Evolutionary conservation across 2,797 vertebrate genomes (phyloP), one percentile per base, ranked within the genome.

Genomic region (Chanos chanos): DNA sequence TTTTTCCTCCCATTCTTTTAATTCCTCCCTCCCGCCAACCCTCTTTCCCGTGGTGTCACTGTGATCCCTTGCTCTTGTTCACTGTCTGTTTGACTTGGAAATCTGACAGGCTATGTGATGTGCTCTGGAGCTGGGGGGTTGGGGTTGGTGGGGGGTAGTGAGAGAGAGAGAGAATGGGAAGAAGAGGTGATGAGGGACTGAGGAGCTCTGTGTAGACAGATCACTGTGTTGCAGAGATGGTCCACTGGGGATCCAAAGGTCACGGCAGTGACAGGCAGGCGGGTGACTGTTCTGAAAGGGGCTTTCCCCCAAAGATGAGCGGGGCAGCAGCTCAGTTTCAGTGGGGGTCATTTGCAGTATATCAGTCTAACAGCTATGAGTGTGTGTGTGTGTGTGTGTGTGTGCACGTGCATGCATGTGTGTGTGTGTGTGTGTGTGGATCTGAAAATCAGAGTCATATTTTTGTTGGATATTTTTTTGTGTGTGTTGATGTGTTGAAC

Each of bases 101-200:
- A 63, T 59, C 21, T 58, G 63, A 51, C 30, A 58, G 39, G 19
- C 47, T 33, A 21, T 43, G 22, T 36, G 9, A 51, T 58, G 24
- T 28, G 37, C 34, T 44, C 45, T 7, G 30, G 30, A n/a, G n/a
- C n/a, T n/a, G n/a, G n/a, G n/a, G n/a, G n/a, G n/a, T n/a, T n/a
- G n/a, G n/a, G n/a, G n/a, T n/a, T n/a, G n/a, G n/a, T n/a, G n/a
- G n/a, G n/a, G 48, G 30, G 18, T 16, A 34, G 28, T 1, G 18
- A 27, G 41, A 44, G 27, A 15, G 28, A 52, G 22, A 12, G 4
- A 34, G 24, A n/a, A n/a, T n/a, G 6, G 12, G 30, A 22, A 49
- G n/a, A 34, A 55, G 7, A 21, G 44, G 44, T 43, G 56, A 28
- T 48, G 28, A 43, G 13, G 54, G 15, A 39, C 7, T 5, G 18